Evolutionary conservation across 2,113 vertebrate genomes (phyloP), one percentile per base, ranked within the genome.

Genomic region (Ammodytes marinus): DNA sequence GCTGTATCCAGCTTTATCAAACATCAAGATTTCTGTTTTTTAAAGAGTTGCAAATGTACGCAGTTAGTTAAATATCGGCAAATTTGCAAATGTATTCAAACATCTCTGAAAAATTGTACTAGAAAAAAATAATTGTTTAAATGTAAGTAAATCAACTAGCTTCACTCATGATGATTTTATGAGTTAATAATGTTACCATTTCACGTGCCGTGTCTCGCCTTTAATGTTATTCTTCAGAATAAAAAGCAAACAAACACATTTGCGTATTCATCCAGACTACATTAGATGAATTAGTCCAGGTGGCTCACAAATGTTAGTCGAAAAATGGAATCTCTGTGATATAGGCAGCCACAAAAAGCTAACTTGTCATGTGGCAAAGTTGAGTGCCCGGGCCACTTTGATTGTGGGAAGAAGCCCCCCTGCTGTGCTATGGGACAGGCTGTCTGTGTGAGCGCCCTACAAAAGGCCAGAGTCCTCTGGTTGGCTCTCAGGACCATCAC

Each of bases 351-450:
- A 84, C 55, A 89, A 91, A 84, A 90, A 88, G 90, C 86, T 86
- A 89, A 89, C 80, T 90, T 85, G 88, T 89, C 86, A 85, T 83
- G 90, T 86, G 90, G 91, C 90, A 86, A 87, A 91, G 87, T 88
- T 85, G 77, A 86, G 42, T 70, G 85, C 80, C 71, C 59, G 45
- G 27, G 89, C 64, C 76, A 88, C 27, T 93, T 88, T 93, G 87
- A 91, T 90, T 91, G 72, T 64, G 88, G 69, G 83, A 80, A 76
- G 68, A 90, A 87, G 88, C 85, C 77, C 90, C 27, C 79, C 84
- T 79, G 86, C 82, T 87, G 88, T 89, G 88, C 70, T 58, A 69
- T 12, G 60, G 92, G 79, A 89, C 84, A 82, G 82, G 87, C 86
- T 83, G 82, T 86, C 83, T 92, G 82, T 92, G 86, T 88, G 89